Conservation (phyloP, 53 echinoderm and acorn worm genomes). For the Zoroaster sp. region DNA sequence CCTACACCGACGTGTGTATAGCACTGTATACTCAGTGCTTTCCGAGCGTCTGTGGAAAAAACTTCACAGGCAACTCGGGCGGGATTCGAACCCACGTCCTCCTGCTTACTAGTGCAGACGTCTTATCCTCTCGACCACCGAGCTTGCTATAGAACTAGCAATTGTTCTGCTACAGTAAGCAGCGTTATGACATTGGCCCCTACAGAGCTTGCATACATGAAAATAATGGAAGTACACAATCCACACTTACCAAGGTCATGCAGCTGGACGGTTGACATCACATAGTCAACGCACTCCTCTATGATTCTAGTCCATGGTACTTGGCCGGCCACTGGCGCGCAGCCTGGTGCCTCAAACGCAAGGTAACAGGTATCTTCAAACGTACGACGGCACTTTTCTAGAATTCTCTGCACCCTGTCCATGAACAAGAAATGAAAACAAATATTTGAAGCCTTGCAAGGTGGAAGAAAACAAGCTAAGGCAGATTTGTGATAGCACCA, state of each 20-base stretch:
- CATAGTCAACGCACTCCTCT: slow-evolving; percentile 76
- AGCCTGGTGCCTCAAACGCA: slow-evolving; percentile 69
- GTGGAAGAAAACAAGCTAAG: too few species aligned
- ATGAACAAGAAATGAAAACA: neutral
- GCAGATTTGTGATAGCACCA: too few species aligned
- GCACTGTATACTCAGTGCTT: too few species aligned
- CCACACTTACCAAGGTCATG: slow-evolving; percentile 35
- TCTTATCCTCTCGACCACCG: too few species aligned
- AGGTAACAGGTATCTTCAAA: slow-evolving; percentile 74
- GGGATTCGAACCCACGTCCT: too few species aligned
- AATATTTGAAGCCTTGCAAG: neutral
- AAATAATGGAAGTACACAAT: too few species aligned
- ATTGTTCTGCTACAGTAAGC: slow-evolving; percentile 60
- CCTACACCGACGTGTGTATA: too few species aligned
- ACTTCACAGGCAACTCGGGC: too few species aligned
- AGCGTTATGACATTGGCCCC: neutral
- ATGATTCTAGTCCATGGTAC: slow-evolving; percentile 86
- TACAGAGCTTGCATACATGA: neutral
- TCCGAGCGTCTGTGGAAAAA: too few species aligned
- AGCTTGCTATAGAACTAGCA: too few species aligned
- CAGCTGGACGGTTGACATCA: slow-evolving; percentile 54
- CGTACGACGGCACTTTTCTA: slow-evolving; percentile 63
- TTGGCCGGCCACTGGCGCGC: slow-evolving; percentile 64
- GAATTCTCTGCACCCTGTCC: slow-evolving; percentile 75
- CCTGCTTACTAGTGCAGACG: too few species aligned